These are phyloP conservation scores for Dilophus febrilis DNA, from an alignment of 2,888 invertebrate species.

Conservation along the genomic window DNA sequence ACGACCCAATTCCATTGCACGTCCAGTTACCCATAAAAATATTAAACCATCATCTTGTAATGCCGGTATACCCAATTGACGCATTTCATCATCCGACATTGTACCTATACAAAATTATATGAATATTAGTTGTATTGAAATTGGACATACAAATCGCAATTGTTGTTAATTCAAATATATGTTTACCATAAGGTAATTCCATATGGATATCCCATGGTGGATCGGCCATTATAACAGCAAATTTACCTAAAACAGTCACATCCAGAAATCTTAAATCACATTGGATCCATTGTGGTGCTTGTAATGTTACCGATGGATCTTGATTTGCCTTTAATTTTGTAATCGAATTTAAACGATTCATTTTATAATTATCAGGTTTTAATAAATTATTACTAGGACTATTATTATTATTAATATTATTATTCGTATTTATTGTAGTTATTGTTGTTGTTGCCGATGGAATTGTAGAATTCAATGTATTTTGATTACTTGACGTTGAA, in stretches of 20 bases:
- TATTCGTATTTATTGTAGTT: too few relatives aligned
- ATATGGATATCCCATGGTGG: constrained; percentile 99
- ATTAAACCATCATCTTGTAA: constrained; percentile 91
- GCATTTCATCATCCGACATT: constrained; percentile 98
- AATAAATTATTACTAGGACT: constrained; percentile 17
- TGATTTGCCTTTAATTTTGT: constrained; percentile 22
- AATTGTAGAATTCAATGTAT: too few relatives aligned
- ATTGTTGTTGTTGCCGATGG: too few relatives aligned
- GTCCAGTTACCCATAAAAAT: constrained; percentile 95
- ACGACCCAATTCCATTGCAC: constrained; percentile 67
- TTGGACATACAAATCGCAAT: background rate
- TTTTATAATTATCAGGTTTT: constrained; percentile 8
- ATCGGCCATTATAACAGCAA: constrained; percentile 97
- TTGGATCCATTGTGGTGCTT: constrained; percentile 92
- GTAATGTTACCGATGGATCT: constrained; percentile 44
- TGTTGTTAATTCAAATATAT: too few relatives aligned
- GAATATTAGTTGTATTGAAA: background rate
- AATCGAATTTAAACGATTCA: constrained; percentile 11
- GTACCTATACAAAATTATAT: constrained; percentile 33
- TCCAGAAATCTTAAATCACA: constrained; percentile 63
- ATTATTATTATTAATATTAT: too few relatives aligned
- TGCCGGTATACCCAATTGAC: constrained; percentile 82
- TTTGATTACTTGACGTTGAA: constrained; percentile 32
- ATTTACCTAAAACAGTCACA: constrained; percentile 54
- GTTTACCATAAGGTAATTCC: constrained; percentile 83